phyloP scores from a whole-genome alignment of 2,888 invertebrate genomes.

The Trisateles emortualis region DNA sequence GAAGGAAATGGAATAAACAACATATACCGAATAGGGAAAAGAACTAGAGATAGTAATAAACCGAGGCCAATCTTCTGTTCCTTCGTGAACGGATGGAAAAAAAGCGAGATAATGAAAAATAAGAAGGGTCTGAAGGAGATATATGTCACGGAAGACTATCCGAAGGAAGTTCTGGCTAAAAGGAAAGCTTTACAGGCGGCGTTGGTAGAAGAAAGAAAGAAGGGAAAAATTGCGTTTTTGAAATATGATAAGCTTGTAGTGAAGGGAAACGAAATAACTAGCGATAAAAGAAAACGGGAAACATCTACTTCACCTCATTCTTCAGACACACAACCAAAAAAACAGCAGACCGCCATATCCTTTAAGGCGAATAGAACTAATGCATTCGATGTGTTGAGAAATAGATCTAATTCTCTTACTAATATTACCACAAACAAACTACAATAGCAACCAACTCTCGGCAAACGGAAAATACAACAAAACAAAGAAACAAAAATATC shows the following conservation, averaged over 20 bases:
- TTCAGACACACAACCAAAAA: constrained; percentile 6
- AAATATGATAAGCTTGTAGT: constrained; percentile 44
- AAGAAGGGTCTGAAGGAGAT: constrained; percentile 29
- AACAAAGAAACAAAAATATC: constrained; percentile 10
- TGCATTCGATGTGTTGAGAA: constrained; percentile 17
- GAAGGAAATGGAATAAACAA: constrained; percentile 2
- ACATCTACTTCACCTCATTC: constrained; percentile 6
- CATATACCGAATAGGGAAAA: background rate
- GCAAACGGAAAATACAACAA: constrained; percentile 20
- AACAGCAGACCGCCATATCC: constrained; percentile 6
- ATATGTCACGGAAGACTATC: constrained; percentile 40
- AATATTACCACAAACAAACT: constrained; percentile 6
- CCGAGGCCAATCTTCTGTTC: constrained; percentile 16
- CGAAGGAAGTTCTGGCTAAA: constrained; percentile 43
- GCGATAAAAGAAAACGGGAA: constrained; percentile 12
- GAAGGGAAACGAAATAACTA: constrained; percentile 2
- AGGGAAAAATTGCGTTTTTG: constrained; percentile 35
- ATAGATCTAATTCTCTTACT: constrained; percentile 18
- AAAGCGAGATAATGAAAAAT: constrained; percentile 36
- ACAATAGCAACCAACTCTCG: constrained; percentile 17
- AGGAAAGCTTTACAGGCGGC: constrained; percentile 32
- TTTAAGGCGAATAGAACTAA: background rate
- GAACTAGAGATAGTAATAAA: background rate
- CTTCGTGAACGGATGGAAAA: constrained; percentile 34
- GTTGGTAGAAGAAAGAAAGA: constrained; percentile 34